Base-by-base conservation (phyloP, 2,888 invertebrate species). In the Cenopis cana region DNA sequence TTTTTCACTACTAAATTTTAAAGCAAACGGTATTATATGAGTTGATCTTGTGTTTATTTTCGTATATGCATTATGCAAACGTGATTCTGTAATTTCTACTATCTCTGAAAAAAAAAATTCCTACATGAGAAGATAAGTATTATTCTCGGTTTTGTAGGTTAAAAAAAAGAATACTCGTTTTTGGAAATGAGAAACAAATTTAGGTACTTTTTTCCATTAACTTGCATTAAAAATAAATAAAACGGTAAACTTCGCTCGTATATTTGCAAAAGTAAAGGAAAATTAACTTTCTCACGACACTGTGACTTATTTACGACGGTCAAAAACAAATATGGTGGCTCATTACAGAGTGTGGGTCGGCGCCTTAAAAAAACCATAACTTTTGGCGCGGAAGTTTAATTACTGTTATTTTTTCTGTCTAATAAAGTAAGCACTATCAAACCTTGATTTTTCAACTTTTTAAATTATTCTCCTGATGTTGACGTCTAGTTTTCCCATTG, bases 271-370 rank as follows among this genome's bases (percentile, higher is more conserved):
- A 10, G 20, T 52, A 24, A 12, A 14, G 41, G 14, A 14, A 60
- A 60, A 54, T 54, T 14, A 60, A 54, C 68, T 79, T 84, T 87
- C 84, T 80, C 85, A 83, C 85, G 83, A 76, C 81, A 77, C 75
- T 73, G 79, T 72, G 38, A 59, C 50, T 82, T 82, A 85, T 84
- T 81, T 85, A 88, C 80, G 82, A 78, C 79, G 79, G 76, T 82
- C 79, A 79, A 78, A 82, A 82, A 82, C 84, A 84, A 84, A 88
- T 83, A 84, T 78, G 81, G 67, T 50, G 50, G 81, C 76, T 78
- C 79, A 76, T 84, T 84, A 81, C 79, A 75, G 78, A 73, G 82
- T 81, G 81, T 85, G 78, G 82, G 82, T 75, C 82, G 46, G 76
- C 72, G 74, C 72, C 76, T 78, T 82, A 82, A 83, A 82, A 29